These are phyloP conservation scores for Phrixothrix hirtus DNA, from an alignment of 2,888 invertebrate species.

Conservation along the genomic window DNA sequence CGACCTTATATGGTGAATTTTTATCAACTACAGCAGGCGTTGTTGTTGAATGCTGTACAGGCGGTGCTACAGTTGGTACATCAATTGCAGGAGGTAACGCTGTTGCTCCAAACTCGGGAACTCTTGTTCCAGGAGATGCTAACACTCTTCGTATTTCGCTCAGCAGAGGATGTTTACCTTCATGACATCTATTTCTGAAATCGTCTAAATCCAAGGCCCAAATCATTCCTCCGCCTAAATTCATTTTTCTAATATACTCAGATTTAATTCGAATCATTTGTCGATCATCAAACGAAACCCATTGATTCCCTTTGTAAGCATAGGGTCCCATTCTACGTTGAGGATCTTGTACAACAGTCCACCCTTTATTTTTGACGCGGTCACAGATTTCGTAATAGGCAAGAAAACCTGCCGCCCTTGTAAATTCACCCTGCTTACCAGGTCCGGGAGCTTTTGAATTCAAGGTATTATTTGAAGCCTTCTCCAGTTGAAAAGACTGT, in stretches of 20 bases:
- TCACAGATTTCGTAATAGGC: conserved; percentile 92
- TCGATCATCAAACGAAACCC: conserved; percentile 88
- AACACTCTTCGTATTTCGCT: conserved; percentile 75
- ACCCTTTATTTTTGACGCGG: conserved; percentile 73
- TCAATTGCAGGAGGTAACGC: conserved; percentile 16
- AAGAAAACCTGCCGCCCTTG: conserved; percentile 81
- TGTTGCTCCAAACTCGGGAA: conserved; percentile 6
- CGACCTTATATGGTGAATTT: conserved; percentile 67
- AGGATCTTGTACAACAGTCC: conserved; percentile 80
- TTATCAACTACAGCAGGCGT: conserved; percentile 40
- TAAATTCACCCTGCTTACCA: conserved; percentile 83
- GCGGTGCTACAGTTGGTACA: conserved; percentile 28
- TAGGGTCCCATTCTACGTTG: conserved; percentile 83
- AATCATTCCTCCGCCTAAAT: conserved; percentile 86
- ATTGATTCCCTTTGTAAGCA: conserved; percentile 84
- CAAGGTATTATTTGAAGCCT: conserved; percentile 65
- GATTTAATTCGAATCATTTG: conserved; percentile 80
- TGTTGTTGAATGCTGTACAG: conserved; percentile 30
- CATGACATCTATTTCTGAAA: conserved; percentile 75
- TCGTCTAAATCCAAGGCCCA: conserved; percentile 91
- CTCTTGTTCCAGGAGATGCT: conserved; percentile 56
- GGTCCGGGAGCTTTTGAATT: conserved; percentile 77
- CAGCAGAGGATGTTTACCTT: conserved; percentile 79
- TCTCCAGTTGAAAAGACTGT: conserved; percentile 75
- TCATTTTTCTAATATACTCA: conserved; percentile 73